phyloP scores from a whole-genome alignment of 1,140 invertebrate genomes.

The Drosophila sechellia region DNA sequence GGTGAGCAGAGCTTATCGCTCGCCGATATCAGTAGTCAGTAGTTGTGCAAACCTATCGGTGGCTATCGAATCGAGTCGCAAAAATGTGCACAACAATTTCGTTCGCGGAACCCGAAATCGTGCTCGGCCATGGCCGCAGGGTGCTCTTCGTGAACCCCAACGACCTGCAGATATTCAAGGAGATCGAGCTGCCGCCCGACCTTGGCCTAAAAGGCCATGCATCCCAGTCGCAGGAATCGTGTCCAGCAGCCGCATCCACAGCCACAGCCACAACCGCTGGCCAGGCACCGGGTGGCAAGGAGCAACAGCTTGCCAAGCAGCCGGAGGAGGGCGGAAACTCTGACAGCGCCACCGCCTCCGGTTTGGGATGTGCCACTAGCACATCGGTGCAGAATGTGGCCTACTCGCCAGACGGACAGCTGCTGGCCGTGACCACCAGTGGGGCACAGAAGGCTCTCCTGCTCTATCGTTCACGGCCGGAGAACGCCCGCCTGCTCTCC shows the following conservation, averaged over 20 bases:
- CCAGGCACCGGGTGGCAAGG: conserved; percentile 1
- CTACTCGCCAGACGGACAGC: conserved; percentile 65
- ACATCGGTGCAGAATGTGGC: conserved; percentile 61
- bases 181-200: conserved; percentile 69
- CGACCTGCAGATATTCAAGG: conserved; percentile 82
- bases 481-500: conserved; percentile 77
- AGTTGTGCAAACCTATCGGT: no score
- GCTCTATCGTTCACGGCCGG: conserved; percentile 64
- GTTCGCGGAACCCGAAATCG: conserved; percentile 69
- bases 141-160: conserved; percentile 77
- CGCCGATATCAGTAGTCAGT: no score
- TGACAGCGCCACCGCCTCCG: not conserved
- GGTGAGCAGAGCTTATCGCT: no score
- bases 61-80: no score
- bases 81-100: conserved; percentile 52
- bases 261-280: not conserved
- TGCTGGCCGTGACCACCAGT: conserved; percentile 72
- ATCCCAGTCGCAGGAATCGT: not conserved
- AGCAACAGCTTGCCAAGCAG: conserved; percentile 26
- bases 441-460: conserved; percentile 72
- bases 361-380: not conserved
- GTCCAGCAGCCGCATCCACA: not conserved
- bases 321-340: conserved; percentile 7
- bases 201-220: conserved; percentile 45
- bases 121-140: conserved; percentile 66